Percentiles rank a stretch among this genome's conserved stretches.
phyloP scores from a whole-genome alignment of 2,113 vertebrate genomes.

The Taxidea taxus region DNA sequence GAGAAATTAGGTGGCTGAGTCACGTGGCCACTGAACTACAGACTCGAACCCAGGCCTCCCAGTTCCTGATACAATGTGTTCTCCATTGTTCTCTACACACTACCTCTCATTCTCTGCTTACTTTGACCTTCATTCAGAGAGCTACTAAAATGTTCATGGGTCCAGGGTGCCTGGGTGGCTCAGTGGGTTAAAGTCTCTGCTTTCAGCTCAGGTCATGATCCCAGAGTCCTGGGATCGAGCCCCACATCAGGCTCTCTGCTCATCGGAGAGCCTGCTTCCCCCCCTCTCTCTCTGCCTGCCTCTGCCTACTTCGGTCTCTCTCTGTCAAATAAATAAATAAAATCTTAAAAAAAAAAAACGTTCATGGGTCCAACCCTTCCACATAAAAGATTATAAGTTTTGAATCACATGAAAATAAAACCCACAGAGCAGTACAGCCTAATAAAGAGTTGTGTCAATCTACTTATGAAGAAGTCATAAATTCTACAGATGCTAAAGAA shows the following conservation, averaged over 20 bases:
- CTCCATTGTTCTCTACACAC: background rate
- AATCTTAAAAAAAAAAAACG: too few species aligned
- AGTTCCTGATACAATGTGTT: background rate
- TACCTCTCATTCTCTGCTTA: background rate
- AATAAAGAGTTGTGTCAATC: background rate
- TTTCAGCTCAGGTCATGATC: too few species aligned
- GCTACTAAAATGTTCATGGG: background rate
- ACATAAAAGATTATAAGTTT: background rate
- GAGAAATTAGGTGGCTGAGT: background rate
- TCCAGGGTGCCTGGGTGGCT: too few species aligned
- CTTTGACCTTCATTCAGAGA: background rate
- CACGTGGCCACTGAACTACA: background rate
- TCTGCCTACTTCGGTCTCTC: too few species aligned
- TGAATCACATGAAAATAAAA: background rate
- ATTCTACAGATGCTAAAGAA: background rate
- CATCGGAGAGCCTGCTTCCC: too few species aligned
- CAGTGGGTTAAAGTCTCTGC: too few species aligned
- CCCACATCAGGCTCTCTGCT: too few species aligned
- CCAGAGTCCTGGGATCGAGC: too few species aligned
- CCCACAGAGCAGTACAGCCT: background rate
- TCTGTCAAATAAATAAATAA: too few species aligned
- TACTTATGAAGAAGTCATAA: background rate
- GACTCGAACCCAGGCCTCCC: background rate
- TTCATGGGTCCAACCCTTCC: background rate
- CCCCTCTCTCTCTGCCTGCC: too few species aligned